A percentile compares a stretch with the other conserved stretches of the same genome.
Conservation (phyloP, 2,113 vertebrate species). For the Brachypteracias leptosomus region DNA sequence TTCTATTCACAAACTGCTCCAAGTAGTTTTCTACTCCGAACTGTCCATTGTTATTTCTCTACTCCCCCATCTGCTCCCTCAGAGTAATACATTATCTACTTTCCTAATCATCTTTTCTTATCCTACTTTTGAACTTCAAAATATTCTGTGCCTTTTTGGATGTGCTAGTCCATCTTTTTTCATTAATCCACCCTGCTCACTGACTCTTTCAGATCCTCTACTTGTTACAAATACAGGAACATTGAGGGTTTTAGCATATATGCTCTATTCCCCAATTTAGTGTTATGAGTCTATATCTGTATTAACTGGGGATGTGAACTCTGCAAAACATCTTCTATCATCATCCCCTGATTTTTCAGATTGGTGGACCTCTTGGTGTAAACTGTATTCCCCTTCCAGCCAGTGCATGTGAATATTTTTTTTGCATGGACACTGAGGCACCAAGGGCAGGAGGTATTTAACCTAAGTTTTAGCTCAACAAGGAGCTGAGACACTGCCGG, state of each 20-base stretch:
- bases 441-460: not conserved
- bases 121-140: not conserved
- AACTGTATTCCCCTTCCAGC: not conserved
- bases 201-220: not conserved
- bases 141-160: not conserved
- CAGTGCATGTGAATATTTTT: not conserved
- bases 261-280: not conserved
- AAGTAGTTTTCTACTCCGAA: not conserved
- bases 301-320: not conserved
- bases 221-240: not conserved
- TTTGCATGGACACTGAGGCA: not conserved
- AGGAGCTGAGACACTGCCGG: not conserved
- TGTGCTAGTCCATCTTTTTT: not conserved
- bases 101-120: not conserved
- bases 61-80: not conserved
- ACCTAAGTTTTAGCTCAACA: not conserved
- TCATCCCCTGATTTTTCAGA: not conserved
- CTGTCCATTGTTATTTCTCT: not conserved
- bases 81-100: not conserved
- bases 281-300: not conserved
- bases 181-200: not conserved
- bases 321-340: not conserved
- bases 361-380: not conserved
- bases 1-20: not conserved
- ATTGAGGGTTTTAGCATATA: not conserved